phyloP scores from a whole-genome alignment of 2,888 invertebrate species.

The Scrobipalpa atriplicella region DNA sequence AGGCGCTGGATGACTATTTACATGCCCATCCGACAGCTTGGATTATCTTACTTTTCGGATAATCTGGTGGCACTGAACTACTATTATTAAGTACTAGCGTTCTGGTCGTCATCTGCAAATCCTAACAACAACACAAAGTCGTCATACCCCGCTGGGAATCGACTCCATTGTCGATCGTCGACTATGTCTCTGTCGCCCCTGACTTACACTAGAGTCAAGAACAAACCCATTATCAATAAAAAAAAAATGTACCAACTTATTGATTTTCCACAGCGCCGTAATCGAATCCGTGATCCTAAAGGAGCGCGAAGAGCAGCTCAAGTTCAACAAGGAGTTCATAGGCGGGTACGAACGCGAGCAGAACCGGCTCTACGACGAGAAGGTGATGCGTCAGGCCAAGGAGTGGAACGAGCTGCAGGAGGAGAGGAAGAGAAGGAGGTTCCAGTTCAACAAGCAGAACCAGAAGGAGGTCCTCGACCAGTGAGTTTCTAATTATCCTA shows the following conservation, averaged over 20 bases:
- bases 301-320: conserved; percentile 67
- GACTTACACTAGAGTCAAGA: too few relatives aligned
- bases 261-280: conserved; percentile 62
- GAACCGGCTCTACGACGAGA: conserved; percentile 58
- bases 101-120: too few relatives aligned
- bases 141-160: too few relatives aligned
- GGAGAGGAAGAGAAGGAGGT: conserved; percentile 48
- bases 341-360: conserved; percentile 45
- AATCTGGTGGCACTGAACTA: too few relatives aligned
- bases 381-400: conserved; percentile 56
- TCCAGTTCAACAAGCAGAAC: conserved; percentile 61
- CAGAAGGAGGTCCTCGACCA: conserved; percentile 68
- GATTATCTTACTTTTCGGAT: too few relatives aligned
- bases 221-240: too few relatives aligned
- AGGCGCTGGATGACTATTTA: too few relatives aligned
- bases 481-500: conserved; percentile 39
- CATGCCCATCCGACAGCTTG: too few relatives aligned
- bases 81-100: too few relatives aligned
- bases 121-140: too few relatives aligned
- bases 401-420: conserved; percentile 64
- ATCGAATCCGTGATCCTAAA: conserved; percentile 72
- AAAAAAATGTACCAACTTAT: background rate
- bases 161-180: too few relatives aligned
- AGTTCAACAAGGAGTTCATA: conserved; percentile 60
- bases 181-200: too few relatives aligned